Evolutionary conservation across 2,797 vertebrate species (phyloP).

Genomic region (Sebastes umbrosus): DNA sequence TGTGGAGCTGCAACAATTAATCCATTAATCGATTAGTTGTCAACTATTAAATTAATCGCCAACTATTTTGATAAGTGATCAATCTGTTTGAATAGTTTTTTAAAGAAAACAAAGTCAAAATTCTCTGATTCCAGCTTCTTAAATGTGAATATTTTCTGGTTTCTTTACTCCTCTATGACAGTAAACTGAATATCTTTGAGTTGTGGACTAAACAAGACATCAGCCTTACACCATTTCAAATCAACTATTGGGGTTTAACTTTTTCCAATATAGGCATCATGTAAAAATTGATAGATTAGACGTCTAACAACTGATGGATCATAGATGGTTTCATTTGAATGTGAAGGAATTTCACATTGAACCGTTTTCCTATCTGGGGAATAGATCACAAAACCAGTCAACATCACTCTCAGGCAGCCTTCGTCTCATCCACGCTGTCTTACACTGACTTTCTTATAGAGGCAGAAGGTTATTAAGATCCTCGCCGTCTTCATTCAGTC

Average conservation of each 20-base stretch:
- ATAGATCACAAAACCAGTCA: not conserved
- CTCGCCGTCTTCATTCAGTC: conserved; percentile 20
- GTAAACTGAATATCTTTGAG: no score
- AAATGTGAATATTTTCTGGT: no score
- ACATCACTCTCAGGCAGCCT: not conserved
- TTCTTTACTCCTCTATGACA: no score
- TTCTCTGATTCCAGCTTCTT: no score
- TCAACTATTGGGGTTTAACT: not conserved
- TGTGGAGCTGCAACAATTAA: no score
- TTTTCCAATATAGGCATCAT: not conserved
- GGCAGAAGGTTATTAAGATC: conserved; percentile 48
- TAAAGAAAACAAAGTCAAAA: no score
- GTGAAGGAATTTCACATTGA: not conserved
- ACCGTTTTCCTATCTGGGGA: not conserved
- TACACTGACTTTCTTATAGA: conserved; percentile 1
- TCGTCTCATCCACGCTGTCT: conserved; percentile 15
- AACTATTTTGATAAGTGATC: no score
- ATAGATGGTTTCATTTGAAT: not conserved
- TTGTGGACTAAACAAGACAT: no score
- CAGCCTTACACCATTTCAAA: not conserved
- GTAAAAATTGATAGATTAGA: not conserved
- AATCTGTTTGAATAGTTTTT: no score
- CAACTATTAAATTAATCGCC: no score
- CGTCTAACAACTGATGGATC: not conserved
- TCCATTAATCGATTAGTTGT: no score